Conservation (phyloP, 2,113 vertebrate species). For the Hydropotes inermis region DNA sequence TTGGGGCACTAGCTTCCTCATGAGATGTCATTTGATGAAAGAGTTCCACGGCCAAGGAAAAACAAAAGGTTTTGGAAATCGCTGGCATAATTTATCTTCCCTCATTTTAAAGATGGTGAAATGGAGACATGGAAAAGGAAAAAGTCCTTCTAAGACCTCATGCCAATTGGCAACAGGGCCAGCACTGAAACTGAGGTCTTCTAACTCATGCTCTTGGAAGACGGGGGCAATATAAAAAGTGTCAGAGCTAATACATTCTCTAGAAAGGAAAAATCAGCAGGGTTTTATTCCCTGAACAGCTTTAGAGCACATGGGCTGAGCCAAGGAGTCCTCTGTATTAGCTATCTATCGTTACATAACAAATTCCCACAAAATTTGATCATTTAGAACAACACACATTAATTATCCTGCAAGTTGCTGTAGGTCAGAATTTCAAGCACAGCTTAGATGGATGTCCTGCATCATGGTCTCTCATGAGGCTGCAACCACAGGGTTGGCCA, state of each 20-base stretch:
- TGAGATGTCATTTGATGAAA: slow-evolving; percentile 7
- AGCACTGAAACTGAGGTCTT: background rate
- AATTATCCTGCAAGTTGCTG: background rate
- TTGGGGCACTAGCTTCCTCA: background rate
- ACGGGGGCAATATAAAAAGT: slow-evolving; percentile 23
- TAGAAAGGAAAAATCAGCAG: slow-evolving; percentile 21
- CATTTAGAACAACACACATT: background rate
- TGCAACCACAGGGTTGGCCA: background rate
- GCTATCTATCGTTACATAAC: background rate
- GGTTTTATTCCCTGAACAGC: background rate
- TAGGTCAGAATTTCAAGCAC: background rate
- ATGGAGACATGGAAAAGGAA: background rate
- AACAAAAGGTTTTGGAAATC: background rate
- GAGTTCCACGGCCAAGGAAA: background rate
- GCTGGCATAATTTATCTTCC: background rate
- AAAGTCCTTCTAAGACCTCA: slow-evolving; percentile 37
- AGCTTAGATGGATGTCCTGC: background rate
- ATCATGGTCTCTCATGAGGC: background rate
- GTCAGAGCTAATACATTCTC: background rate
- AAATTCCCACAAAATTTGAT: background rate
- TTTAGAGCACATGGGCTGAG: background rate
- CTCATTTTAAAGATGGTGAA: slow-evolving; percentile 45
- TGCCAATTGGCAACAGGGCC: slow-evolving; percentile 19
- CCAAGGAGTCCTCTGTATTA: background rate
- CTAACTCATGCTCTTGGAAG: slow-evolving; percentile 37